Percentiles rank a stretch among this genome's conserved stretches.
These are phyloP conservation scores for Megalopta genalis DNA, from an alignment of 1,140 invertebrate species.

Conservation along the genomic window DNA sequence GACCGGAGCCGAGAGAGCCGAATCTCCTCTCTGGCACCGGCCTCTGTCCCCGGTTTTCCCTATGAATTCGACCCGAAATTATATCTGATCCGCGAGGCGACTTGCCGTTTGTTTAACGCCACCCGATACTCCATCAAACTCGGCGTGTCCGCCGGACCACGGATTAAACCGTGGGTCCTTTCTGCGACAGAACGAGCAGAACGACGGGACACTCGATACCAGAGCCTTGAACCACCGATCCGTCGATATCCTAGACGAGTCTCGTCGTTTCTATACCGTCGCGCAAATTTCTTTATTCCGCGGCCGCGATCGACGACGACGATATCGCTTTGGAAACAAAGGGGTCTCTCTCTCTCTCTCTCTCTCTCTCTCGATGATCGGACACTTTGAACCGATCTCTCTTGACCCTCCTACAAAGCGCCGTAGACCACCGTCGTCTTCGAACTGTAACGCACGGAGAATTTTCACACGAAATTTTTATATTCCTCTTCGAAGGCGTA, in stretches of 20 bases:
- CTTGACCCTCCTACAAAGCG: too few species aligned
- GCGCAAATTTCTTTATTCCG: not conserved
- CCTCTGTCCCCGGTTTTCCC: not conserved
- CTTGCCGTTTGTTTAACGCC: constrained; percentile 55
- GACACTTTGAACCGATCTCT: too few species aligned
- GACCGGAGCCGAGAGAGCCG: too few species aligned
- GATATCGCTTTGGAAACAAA: not conserved
- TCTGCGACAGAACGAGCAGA: not conserved
- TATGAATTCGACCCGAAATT: constrained; percentile 42
- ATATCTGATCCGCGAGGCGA: constrained; percentile 44
- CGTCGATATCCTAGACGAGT: not conserved
- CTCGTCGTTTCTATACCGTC: too few species aligned
- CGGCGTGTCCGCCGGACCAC: too few species aligned
- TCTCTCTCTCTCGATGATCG: not conserved
- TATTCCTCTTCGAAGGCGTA: too few species aligned
- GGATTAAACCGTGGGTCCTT: constrained; percentile 9
- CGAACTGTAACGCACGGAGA: too few species aligned
- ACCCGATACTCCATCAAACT: constrained; percentile 32
- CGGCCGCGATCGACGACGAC: not conserved
- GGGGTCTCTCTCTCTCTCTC: too few species aligned
- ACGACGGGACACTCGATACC: not conserved
- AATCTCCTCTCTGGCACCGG: constrained; percentile 1
- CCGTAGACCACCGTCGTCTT: too few species aligned
- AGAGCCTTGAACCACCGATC: not conserved
- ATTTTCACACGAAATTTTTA: too few species aligned